phyloP scores from a whole-genome alignment of 2,888 invertebrate genomes.

The Drosophila antonietae region DNA sequence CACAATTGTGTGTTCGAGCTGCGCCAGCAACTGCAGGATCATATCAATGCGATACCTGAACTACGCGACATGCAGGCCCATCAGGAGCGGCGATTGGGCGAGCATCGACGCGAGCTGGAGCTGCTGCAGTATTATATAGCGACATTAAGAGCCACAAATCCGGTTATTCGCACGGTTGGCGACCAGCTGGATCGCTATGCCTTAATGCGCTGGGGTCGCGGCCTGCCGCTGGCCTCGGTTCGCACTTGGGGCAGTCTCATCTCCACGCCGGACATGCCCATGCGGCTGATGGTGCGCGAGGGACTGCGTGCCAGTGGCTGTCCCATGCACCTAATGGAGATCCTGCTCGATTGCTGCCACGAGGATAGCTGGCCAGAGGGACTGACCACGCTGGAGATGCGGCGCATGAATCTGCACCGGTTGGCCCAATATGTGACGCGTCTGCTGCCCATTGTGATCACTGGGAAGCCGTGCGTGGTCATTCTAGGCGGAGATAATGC shows the following conservation, averaged over 20 bases:
- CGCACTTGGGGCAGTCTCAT: slow-evolving; percentile 65
- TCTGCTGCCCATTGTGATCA: slow-evolving; percentile 33
- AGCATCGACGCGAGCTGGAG: slow-evolving; percentile 61
- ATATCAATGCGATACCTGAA: slow-evolving; percentile 25
- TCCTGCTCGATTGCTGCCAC: slow-evolving; percentile 52
- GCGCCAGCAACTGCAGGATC: slow-evolving; percentile 42
- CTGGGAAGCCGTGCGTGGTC: slow-evolving; percentile 53
- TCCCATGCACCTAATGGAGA: slow-evolving; percentile 54
- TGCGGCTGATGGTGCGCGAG: slow-evolving; percentile 54
- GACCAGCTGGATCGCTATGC: slow-evolving; percentile 62
- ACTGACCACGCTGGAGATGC: slow-evolving; percentile 45
- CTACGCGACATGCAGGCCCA: slow-evolving; percentile 33
- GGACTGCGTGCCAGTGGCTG: slow-evolving; percentile 45
- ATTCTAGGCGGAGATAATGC: slow-evolving; percentile 53
- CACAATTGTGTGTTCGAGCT: slow-evolving; percentile 62
- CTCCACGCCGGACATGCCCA: slow-evolving; percentile 59
- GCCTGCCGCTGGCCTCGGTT: slow-evolving; percentile 38
- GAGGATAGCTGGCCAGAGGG: slow-evolving; percentile 66
- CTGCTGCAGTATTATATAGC: slow-evolving; percentile 63
- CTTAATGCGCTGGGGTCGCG: slow-evolving; percentile 58
- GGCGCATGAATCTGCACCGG: slow-evolving; percentile 49
- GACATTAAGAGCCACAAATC: slow-evolving; percentile 56
- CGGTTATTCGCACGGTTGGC: slow-evolving; percentile 59
- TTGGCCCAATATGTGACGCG: slow-evolving; percentile 49
- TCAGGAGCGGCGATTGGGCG: slow-evolving; percentile 42